Base-by-base conservation (phyloP, 2,888 invertebrate genomes). In the Mantis religiosa region DNA sequence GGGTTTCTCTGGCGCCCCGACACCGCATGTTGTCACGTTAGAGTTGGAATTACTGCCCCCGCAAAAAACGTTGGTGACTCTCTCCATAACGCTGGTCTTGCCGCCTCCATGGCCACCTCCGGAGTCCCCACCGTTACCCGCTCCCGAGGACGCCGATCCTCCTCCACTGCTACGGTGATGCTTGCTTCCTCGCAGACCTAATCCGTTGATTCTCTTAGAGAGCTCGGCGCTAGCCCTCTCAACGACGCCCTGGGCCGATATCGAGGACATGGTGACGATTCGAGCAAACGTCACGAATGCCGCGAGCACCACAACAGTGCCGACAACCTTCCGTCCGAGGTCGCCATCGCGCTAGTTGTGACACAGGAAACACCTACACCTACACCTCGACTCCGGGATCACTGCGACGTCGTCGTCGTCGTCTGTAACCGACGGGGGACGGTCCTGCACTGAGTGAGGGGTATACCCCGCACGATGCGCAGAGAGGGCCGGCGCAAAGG, bases 181-280 rank as follows among this genome's bases (percentile, higher is more conserved):
- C 91, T 95, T 95, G 91, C 95, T 94, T 89, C 95, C 95, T 91
- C 97, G 95, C 92, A 97, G 93, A 88, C 96, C 96, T 91, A 97
- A 94, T 90, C 97, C 97, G 92, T 97, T 98, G 94, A 98, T 98
- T 92, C 98, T 96, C 92, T 98, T 97, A 91, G 97, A 97, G 91
- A 98, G 95, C 94, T 98, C 98, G 91, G 98, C 98, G 91, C 97
- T 97, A 92, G 98, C 98, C 92, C 98, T 95, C 95, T 98, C 98
- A 93, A 98, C 98, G 92, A 98, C 97, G 92, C 97, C 97, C 94
- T 97, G 97, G 92, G 97, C 97, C 92, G 97, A 97, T 94, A 97
- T 97, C 92, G 97, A 97, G 93, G 97, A 89, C 90, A 90, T 90
- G 83, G 82, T 86, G 82, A 82, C 87, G 54, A 71, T 15, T 86